Percentiles rank a stretch among this genome's conserved stretches.
Evolutionary conservation across 1,140 invertebrate genomes (phyloP).

Genomic region (Micrasema longulum): DNA sequence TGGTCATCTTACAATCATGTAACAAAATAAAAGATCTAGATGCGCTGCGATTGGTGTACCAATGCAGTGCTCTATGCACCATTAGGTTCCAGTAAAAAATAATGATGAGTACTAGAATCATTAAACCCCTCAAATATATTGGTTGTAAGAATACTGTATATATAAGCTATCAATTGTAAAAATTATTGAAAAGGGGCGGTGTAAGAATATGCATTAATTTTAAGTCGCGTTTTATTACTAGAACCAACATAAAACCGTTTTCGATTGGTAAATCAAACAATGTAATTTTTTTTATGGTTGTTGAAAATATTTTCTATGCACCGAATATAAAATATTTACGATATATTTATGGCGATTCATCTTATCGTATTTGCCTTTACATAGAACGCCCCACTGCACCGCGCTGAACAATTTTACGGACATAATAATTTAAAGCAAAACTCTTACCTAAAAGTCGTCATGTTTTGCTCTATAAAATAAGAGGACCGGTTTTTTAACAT

Average conservation of each 20-base stretch:
- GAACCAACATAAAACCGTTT: constrained; percentile 16
- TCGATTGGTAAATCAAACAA: constrained; percentile 38
- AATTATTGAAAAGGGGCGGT: too few relatives aligned
- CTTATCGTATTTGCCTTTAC: constrained; percentile 32
- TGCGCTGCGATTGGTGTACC: too few relatives aligned
- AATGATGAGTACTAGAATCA: too few relatives aligned
- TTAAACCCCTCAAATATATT: too few relatives aligned
- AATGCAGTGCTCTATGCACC: too few relatives aligned
- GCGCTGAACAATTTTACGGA: constrained; percentile 40
- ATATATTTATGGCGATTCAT: constrained; percentile 45
- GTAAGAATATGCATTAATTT: neutral
- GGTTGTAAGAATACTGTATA: too few relatives aligned
- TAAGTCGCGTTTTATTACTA: neutral
- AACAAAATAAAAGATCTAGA: too few relatives aligned
- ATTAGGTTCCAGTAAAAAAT: too few relatives aligned
- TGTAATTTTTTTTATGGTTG: constrained; percentile 41
- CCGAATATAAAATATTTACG: constrained; percentile 48
- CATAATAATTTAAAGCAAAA: constrained; percentile 49
- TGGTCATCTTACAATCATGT: too few relatives aligned
- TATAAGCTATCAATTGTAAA: too few relatives aligned
- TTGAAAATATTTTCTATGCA: constrained; percentile 50
- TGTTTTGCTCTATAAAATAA: constrained; percentile 50
- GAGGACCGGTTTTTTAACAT: neutral
- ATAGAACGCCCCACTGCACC: constrained; percentile 10
- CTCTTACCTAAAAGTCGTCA: constrained; percentile 47